Evolutionary conservation across 2,888 invertebrate species (phyloP), one percentile per base, ranked within the genome.

Genomic region (Linnaemya vulpina): DNA sequence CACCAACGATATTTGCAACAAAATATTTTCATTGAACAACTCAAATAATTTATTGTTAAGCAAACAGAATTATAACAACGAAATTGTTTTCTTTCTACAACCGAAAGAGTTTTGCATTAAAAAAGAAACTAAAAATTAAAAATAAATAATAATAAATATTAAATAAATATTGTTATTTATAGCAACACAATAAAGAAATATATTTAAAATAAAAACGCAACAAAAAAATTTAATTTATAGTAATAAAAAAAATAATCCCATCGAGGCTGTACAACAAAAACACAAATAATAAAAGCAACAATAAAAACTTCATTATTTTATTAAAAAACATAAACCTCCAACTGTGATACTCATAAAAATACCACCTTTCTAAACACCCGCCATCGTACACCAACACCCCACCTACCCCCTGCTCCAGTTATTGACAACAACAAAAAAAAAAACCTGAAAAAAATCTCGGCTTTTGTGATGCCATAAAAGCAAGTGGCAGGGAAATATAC

Each of bases 321-420:
- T 60, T 71, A 65, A 49, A 60, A 63, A 51, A 25, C 10, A 68
- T 67, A 67, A 70, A 65, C 53, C 68, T 71, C 79, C 79, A 85
- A 79, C 78, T 85, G 85, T 85, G 78, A 85, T 85, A 85, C 40
- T 75, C 62, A 63, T 53, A 83, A 62, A 67, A 73, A 83, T 51
- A 78, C 68, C 62, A 43, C 8, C 43, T n/a, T 55, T 17, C 46
- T 40, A 51, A 67, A 11, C 38, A 65, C 20, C 25, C 49, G n/a
- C 38, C 10, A 10, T 51, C 10, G 9, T 30, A 46, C 17, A 46
- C 22, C 10, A 46, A 15, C 46, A n/a, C 35, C 20, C 11, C 20
- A 11, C 3, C 35, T 58, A 62, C 10, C 53, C 17, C 0, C 20
- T n/a, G 10, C 15, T 51, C 17, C 43, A 51, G n/a, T 10, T 30